Conservation (phyloP, 2,113 vertebrate genomes). For the Dasyurus viverrinus region DNA sequence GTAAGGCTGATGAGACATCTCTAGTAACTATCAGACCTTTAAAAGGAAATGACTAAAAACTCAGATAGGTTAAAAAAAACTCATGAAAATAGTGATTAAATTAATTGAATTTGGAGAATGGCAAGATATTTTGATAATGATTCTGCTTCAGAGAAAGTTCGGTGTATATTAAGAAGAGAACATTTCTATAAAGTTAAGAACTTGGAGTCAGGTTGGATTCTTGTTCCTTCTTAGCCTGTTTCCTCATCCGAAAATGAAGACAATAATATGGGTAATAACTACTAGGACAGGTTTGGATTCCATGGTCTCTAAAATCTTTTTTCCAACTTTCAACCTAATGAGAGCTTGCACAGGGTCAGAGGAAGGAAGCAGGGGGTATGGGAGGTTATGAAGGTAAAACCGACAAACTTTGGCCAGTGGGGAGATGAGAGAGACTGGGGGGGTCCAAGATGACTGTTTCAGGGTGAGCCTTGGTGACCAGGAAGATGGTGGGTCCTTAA, state of each 20-base stretch:
- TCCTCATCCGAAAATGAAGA: not conserved
- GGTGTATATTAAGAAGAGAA: not conserved
- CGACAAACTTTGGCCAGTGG: not conserved
- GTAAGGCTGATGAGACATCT: not conserved
- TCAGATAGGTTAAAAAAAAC: not conserved
- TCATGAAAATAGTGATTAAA: not conserved
- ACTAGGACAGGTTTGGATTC: not conserved
- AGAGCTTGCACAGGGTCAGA: not conserved
- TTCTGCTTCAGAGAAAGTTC: not conserved
- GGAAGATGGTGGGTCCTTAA: not conserved
- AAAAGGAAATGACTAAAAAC: not conserved
- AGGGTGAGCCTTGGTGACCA: not conserved
- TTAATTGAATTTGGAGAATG: not conserved
- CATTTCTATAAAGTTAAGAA: not conserved
- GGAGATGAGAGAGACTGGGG: not conserved
- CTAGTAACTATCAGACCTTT: not conserved
- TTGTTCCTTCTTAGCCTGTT: not conserved
- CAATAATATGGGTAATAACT: not conserved
- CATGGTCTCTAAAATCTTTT: not conserved
- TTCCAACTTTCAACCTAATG: not conserved
- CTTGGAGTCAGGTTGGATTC: not conserved
- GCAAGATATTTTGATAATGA: not conserved
- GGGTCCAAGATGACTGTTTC: not conserved
- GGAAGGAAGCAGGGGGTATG: not conserved
- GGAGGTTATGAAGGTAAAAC: not conserved